phyloP scores from a whole-genome alignment of 2,797 vertebrate genomes.

The Tamandua tetradactyla region DNA sequence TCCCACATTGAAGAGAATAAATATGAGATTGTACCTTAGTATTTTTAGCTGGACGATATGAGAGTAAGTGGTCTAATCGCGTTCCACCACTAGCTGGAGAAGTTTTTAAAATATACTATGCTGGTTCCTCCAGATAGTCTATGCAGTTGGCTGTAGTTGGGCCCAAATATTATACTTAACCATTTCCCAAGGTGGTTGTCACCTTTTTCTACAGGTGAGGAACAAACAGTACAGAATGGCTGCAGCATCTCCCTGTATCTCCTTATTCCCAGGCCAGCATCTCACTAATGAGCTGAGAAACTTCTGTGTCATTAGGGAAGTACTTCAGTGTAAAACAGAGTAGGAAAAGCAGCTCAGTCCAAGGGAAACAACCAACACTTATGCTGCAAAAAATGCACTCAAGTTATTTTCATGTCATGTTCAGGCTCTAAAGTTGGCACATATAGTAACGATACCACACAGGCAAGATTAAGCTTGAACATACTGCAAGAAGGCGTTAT shows the following conservation, averaged over 20 bases:
- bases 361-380: neutral
- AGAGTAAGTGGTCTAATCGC: neutral
- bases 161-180: neutral
- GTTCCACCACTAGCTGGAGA: neutral
- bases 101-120: neutral
- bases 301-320: neutral
- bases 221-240: neutral
- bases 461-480: neutral
- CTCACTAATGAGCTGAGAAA: neutral
- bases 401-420: neutral
- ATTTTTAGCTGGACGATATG: neutral
- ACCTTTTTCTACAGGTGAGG: slow-evolving; percentile 4
- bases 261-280: neutral
- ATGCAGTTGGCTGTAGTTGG: neutral
- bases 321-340: neutral
- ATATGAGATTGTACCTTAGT: neutral
- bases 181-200: neutral
- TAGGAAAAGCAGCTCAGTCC: neutral
- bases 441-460: slow-evolving; percentile 1
- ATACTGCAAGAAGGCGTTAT: neutral
- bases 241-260: neutral
- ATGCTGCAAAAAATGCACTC: neutral
- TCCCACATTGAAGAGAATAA: neutral
- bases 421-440: neutral
- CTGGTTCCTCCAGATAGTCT: neutral